Percentiles rank a stretch among this genome's conserved stretches.
These are phyloP conservation scores for Incurvaria masculella DNA, from an alignment of 2,888 invertebrate genomes.

Conservation along the genomic window DNA sequence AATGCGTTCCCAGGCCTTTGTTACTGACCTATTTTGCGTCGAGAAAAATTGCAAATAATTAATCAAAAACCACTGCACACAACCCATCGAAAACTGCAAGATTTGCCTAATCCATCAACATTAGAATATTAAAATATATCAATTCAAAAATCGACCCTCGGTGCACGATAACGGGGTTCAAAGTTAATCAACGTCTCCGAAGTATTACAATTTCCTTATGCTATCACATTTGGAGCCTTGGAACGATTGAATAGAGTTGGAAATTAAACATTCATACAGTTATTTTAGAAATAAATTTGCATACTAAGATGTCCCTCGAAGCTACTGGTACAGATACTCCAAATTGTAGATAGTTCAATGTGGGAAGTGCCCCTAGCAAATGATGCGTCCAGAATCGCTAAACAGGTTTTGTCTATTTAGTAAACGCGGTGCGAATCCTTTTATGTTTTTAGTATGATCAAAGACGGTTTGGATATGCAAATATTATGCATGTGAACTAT, in stretches of 20 bases:
- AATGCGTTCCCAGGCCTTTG: neutral
- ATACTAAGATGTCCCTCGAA: neutral
- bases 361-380: slow-evolving; percentile 16
- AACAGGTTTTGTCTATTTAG: slow-evolving; percentile 50
- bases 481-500: too few relatives aligned
- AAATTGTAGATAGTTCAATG: neutral
- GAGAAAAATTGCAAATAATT: slow-evolving; percentile 32
- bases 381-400: slow-evolving; percentile 45
- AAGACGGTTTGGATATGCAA: too few relatives aligned
- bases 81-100: slow-evolving; percentile 8
- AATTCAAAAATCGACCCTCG: too few relatives aligned
- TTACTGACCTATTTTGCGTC: neutral
- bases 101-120: slow-evolving; percentile 39
- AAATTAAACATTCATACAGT: too few relatives aligned
- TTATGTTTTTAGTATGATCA: too few relatives aligned
- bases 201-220: too few relatives aligned
- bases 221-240: too few relatives aligned
- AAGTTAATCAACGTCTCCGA: too few relatives aligned
- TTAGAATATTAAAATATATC: too few relatives aligned
- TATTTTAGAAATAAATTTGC: neutral
- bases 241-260: too few relatives aligned
- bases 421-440: slow-evolving; percentile 32
- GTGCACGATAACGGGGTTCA: too few relatives aligned
- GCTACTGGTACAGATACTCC: neutral
- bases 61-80: slow-evolving; percentile 24